Evolutionary conservation across 2,888 invertebrate species (phyloP), one percentile per base, ranked within the genome.

Genomic region (Podotricha telesiphe): DNA sequence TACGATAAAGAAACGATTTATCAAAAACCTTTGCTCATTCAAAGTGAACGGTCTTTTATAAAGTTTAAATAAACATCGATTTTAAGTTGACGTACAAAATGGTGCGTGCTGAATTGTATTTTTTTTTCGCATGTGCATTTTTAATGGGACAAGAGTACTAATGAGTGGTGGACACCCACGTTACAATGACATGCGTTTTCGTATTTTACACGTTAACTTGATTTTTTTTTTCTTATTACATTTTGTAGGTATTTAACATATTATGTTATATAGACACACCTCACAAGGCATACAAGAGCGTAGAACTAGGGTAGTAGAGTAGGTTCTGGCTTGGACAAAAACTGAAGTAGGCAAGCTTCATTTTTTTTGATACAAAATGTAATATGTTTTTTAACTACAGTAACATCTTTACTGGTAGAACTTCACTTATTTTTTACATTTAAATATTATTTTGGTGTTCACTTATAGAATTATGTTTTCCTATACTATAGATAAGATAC

Each of bases 91-190:
- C 86, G 79, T 85, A 86, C 87, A 87, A 88, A 89, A 91, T 86
- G 85, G 86, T 79, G 86, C 86, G 86, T 82, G 80, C 80, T 85
- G 82, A 88, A 87, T 86, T 80, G 70, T 68, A 73, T 69, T 78
- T 84, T 85, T 85, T 84, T 83, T 81, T 73, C 68, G 66, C 67
- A 68, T 71, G 65, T 72, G 71, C 75, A 74, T 82, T 86, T 84
- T 80, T 82, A 78, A 82, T 79, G 81, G 87, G 86, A 91, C 89
- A 90, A 84, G 83, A 83, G 78, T 83, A 80, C 92, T 92, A 93
- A 93, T 93, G 89, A 92, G 90, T 83, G 85, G 84, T 80, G 91
- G 86, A 91, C 92, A 91, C 92, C 92, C 91, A 91, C 92, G 86
- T 86, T 74, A 79, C 72, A 73, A 78, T 90, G 90, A 91, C 82